phyloP scores from a whole-genome alignment of 2,888 invertebrate genomes.

The Cryptocheilus praepositus region DNA sequence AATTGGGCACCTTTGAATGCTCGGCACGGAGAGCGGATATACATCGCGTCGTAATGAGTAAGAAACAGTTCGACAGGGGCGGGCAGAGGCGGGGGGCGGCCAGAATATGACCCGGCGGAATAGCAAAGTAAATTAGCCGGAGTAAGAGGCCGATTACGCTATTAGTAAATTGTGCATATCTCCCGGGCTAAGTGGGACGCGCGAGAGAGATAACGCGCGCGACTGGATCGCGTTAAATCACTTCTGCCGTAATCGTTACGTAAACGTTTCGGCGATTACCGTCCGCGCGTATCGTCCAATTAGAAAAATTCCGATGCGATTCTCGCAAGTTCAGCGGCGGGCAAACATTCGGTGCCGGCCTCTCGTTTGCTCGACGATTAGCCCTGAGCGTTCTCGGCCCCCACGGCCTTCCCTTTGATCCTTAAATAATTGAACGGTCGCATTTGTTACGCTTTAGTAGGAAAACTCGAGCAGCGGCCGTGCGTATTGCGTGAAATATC shows the following conservation, averaged over 20 bases:
- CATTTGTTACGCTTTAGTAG: no score
- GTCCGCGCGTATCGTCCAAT: slow-evolving; percentile 25
- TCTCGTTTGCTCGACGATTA: background rate
- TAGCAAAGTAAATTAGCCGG: slow-evolving; percentile 4
- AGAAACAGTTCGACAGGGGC: no score
- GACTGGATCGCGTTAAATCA: slow-evolving; percentile 35
- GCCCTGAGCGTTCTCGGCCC: no score
- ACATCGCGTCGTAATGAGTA: no score
- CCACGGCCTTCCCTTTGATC: no score
- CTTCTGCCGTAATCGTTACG: slow-evolving; percentile 42
- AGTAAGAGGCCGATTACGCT: slow-evolving; percentile 19
- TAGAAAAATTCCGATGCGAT: slow-evolving; percentile 29
- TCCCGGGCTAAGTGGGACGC: slow-evolving; percentile 40
- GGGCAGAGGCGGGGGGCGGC: no score
- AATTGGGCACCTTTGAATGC: no score
- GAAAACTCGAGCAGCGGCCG: no score
- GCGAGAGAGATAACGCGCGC: slow-evolving; percentile 37
- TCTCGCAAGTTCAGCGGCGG: slow-evolving; percentile 1
- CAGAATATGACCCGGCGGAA: no score
- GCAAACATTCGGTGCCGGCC: background rate
- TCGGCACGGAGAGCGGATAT: no score
- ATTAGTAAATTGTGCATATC: slow-evolving; percentile 26
- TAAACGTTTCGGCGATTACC: slow-evolving; percentile 42
- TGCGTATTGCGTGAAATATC: no score
- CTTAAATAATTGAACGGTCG: no score